Percentiles rank a stretch among this genome's conserved stretches.
These are phyloP conservation scores for Otolemur crassicaudatus DNA, from an alignment of 2,797 vertebrate genomes.

Conservation along the genomic window DNA sequence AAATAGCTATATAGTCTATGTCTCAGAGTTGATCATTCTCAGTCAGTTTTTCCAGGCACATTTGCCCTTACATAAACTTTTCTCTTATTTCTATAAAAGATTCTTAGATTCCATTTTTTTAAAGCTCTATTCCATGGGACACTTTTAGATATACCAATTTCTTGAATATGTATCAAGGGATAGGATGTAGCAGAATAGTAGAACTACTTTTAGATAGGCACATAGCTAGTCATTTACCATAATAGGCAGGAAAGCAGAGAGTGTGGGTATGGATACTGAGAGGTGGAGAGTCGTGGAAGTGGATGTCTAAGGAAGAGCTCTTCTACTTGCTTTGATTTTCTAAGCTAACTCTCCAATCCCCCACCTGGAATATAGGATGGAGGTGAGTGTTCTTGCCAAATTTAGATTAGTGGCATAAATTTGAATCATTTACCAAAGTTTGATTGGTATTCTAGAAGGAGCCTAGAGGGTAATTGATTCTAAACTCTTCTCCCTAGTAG, in stretches of 20 bases:
- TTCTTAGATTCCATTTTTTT: neutral
- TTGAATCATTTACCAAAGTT: neutral
- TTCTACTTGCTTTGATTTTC: neutral
- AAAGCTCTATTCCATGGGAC: neutral
- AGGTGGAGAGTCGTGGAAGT: neutral
- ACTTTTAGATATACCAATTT: neutral
- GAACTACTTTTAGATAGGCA: neutral
- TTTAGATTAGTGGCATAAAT: neutral
- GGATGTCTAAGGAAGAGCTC: neutral
- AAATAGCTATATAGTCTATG: neutral
- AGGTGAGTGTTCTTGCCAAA: neutral
- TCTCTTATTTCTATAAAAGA: neutral
- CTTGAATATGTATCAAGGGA: neutral
- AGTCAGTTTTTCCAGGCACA: neutral
- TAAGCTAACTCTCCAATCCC: neutral
- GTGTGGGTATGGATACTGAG: neutral
- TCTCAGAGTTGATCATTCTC: slow-evolving; percentile 17
- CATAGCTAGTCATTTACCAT: neutral
- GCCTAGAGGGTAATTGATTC: neutral
- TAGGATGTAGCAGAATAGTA: neutral
- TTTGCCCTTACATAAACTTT: neutral
- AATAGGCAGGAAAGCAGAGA: neutral
- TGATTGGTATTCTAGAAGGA: neutral
- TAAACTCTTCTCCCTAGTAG: neutral
- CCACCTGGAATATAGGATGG: neutral